Evolutionary conservation across 2,797 vertebrate species (phyloP).

Genomic region (Lycodopsis pacificus): DNA sequence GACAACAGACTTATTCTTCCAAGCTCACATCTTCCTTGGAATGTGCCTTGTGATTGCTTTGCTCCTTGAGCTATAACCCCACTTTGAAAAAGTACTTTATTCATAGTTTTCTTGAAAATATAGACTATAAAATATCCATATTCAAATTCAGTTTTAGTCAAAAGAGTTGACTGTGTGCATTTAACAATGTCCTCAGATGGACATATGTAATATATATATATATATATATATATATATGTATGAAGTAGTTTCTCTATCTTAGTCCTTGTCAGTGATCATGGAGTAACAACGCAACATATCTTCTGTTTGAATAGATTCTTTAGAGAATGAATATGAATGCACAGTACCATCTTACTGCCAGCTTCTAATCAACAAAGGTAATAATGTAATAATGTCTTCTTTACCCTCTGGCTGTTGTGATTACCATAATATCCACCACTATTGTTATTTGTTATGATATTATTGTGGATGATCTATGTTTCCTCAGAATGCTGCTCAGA

Average conservation of each 20-base stretch:
- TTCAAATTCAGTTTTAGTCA: background rate
- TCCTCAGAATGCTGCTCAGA: constrained; percentile 52
- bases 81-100: background rate
- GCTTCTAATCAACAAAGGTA: constrained; percentile 59
- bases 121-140: background rate
- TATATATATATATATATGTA: too few relatives aligned
- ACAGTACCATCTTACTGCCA: constrained; percentile 41
- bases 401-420: background rate
- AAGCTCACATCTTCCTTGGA: background rate
- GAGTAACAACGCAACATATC: background rate
- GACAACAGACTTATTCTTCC: fast-evolving
- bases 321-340: constrained; percentile 63
- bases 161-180: background rate
- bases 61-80: background rate
- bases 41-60: background rate
- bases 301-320: background rate
- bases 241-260: background rate
- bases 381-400: background rate
- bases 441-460: background rate
- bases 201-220: background rate
- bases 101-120: background rate
- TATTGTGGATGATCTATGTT: background rate
- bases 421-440: background rate
- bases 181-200: background rate
- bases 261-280: background rate